These are phyloP conservation scores for Neostethus bicornis DNA, from an alignment of 2,797 vertebrate genomes.

Conservation along the genomic window DNA sequence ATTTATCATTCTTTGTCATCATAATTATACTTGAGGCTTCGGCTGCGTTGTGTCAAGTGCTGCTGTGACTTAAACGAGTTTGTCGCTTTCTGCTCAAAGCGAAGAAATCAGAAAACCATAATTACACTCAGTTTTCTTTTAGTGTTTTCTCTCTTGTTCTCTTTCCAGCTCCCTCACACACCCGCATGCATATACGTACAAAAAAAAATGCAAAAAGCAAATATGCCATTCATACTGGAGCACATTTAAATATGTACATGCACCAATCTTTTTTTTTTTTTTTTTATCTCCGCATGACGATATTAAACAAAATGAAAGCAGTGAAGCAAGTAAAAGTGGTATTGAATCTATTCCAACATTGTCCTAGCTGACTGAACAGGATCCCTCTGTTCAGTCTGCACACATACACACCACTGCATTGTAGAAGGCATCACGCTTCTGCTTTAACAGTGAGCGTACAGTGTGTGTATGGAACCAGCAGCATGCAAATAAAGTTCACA, in stretches of 20 bases:
- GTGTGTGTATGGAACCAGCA: conserved; percentile 36
- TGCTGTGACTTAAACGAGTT: conserved; percentile 20
- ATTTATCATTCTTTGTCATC: conserved; percentile 43
- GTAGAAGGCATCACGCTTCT: conserved; percentile 44
- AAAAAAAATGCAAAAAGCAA: conserved; percentile 11
- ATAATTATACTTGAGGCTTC: conserved; percentile 41
- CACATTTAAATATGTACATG: conserved; percentile 19
- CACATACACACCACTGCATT: conserved; percentile 20
- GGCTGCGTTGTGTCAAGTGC: conserved; percentile 16
- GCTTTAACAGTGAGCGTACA: conserved; percentile 42
- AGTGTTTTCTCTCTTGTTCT: conserved; percentile 14
- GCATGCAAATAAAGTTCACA: conserved; percentile 61
- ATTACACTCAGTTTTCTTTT: conserved; percentile 46
- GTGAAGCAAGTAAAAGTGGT: conserved; percentile 65
- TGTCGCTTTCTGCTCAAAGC: conserved; percentile 29
- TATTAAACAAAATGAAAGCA: conserved; percentile 49
- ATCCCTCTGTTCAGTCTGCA: conserved; percentile 72
- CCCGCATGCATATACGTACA: conserved; percentile 8
- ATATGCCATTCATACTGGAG: conserved; percentile 11
- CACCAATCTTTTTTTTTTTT: no score
- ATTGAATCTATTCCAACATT: conserved; percentile 81
- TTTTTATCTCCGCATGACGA: conserved; percentile 39
- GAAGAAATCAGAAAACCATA: conserved; percentile 43
- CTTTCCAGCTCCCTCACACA: conserved; percentile 22
- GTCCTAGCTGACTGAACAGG: conserved; percentile 78